Percentiles rank a stretch among this genome's conserved stretches.
Evolutionary conservation across 1,140 invertebrate genomes (phyloP).

Genomic region (Diabrotica undecimpunctata): DNA sequence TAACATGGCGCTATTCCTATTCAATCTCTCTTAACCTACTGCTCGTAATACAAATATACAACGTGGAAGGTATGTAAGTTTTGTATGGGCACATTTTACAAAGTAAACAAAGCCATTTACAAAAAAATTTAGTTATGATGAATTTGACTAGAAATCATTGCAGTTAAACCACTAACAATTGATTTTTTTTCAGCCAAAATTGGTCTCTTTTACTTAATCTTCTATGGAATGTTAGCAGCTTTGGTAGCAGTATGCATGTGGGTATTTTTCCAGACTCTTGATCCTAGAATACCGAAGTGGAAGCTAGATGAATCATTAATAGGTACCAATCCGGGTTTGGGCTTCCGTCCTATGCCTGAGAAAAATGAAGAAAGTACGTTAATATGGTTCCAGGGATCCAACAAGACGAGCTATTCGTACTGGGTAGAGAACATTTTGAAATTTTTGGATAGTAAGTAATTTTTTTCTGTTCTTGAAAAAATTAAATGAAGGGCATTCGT

Average conservation of each 20-base stretch:
- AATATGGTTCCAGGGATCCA: conserved; percentile 84
- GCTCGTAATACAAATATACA: no score
- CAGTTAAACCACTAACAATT: not conserved
- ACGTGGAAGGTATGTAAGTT: no score
- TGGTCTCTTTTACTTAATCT: conserved; percentile 85
- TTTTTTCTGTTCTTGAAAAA: not conserved
- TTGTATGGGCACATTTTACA: no score
- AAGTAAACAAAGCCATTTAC: no score
- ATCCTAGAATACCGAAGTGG: conserved; percentile 82
- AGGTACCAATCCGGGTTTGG: conserved; percentile 88
- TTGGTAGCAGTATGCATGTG: conserved; percentile 87
- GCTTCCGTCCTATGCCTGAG: conserved; percentile 89
- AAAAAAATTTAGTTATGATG: no score
- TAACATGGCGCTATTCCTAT: no score
- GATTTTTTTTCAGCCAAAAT: conserved; percentile 70
- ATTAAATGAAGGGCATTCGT: no score
- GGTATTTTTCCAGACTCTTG: conserved; percentile 87
- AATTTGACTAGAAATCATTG: no score
- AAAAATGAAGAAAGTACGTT: conserved; percentile 89
- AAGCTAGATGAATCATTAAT: conserved; percentile 77
- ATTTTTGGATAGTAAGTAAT: conserved; percentile 65
- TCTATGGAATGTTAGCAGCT: conserved; percentile 81
- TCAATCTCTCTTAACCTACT: no score
- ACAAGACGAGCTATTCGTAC: conserved; percentile 71
- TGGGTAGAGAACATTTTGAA: conserved; percentile 73